Percentiles rank a stretch among this genome's conserved stretches.
These are phyloP conservation scores for Rhopalosiphum maidis DNA, from an alignment of 1,140 invertebrate species.

Conservation along the genomic window DNA sequence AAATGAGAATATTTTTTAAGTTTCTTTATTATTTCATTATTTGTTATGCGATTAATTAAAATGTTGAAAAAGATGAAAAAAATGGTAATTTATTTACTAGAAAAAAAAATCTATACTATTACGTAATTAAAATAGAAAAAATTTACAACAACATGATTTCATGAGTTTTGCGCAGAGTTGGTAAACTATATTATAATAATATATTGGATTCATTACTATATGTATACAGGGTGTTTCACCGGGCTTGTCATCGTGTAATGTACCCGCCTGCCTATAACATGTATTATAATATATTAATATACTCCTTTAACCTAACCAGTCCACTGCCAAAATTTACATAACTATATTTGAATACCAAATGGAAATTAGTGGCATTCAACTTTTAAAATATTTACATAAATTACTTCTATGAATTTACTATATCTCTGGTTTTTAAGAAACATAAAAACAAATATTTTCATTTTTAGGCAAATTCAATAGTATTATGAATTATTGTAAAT, in stretches of 20 bases:
- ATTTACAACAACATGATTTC: not conserved
- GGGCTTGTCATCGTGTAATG: not conserved
- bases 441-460: not conserved
- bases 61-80: not conserved
- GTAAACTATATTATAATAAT: not conserved
- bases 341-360: not conserved
- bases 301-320: not conserved
- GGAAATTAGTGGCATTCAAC: constrained; percentile 9
- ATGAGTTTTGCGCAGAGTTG: not conserved
- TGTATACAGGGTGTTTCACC: not conserved
- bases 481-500: not conserved
- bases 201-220: not conserved
- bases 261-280: not conserved
- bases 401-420: not conserved
- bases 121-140: not conserved
- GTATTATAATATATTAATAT: constrained; percentile 10
- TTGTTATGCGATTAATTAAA: not conserved
- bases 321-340: not conserved
- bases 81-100: not conserved
- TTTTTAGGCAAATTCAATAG: not conserved
- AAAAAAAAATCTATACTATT: not conserved
- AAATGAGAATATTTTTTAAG: not conserved
- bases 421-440: not conserved
- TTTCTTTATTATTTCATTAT: not conserved
- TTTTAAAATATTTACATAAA: constrained; percentile 7